Percentiles rank a stretch among this genome's conserved stretches.
Conservation (phyloP, 2,888 invertebrate genomes). For the Arge pagana region DNA sequence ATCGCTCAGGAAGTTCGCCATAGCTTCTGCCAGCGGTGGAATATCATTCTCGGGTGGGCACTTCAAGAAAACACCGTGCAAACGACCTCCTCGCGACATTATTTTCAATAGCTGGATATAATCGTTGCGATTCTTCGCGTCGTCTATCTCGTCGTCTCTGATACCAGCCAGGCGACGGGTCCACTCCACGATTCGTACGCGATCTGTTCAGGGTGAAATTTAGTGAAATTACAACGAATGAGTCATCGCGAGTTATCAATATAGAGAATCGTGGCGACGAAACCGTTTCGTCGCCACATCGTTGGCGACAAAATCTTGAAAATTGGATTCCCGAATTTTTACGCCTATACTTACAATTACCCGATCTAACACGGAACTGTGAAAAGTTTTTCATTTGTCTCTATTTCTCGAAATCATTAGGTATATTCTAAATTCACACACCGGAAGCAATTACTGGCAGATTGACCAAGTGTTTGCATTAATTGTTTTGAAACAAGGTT, state of each 20-base stretch:
- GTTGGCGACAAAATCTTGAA: not conserved
- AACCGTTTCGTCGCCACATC: not conserved
- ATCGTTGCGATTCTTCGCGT: slow-evolving; percentile 59
- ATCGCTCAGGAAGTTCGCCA: slow-evolving; percentile 53
- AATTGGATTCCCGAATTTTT: too few species aligned
- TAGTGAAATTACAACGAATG: too few species aligned
- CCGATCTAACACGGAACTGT: too few species aligned
- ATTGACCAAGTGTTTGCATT: not conserved
- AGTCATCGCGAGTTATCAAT: too few species aligned
- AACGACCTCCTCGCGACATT: slow-evolving; percentile 58
- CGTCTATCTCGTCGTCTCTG: slow-evolving; percentile 57
- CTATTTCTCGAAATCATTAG: too few species aligned
- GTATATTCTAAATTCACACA: too few species aligned
- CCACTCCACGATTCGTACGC: slow-evolving; percentile 63
- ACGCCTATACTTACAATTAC: too few species aligned
- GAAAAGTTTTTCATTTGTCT: too few species aligned
- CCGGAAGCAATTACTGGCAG: not conserved
- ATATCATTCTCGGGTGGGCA: slow-evolving; percentile 57
- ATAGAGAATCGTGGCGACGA: too few species aligned
- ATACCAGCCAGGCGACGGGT: slow-evolving; percentile 58
- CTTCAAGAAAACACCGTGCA: slow-evolving; percentile 60
- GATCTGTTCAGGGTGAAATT: slow-evolving; percentile 49
- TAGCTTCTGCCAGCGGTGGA: slow-evolving; percentile 58
- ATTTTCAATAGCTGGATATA: slow-evolving; percentile 62
- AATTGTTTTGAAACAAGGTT: not conserved